phyloP scores from a whole-genome alignment of 2,113 vertebrate species.

The Gymnogyps californianus region DNA sequence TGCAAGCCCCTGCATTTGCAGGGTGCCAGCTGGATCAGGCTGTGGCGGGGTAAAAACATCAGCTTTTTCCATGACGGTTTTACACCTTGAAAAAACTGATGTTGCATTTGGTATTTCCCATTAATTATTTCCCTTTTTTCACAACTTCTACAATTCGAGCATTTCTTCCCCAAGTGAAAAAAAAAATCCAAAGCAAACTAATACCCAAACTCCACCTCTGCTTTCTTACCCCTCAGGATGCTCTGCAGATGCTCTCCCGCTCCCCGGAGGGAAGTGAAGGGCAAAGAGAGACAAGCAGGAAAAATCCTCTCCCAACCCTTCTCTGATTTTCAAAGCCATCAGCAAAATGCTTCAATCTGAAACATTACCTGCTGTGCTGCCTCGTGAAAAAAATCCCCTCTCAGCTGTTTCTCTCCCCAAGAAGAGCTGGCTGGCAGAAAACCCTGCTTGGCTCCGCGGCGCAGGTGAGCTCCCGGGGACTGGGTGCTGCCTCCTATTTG shows the following conservation, averaged over 20 bases:
- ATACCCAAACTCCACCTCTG: background rate
- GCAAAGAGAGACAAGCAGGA: background rate
- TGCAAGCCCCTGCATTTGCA: background rate
- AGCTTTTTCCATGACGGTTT: background rate
- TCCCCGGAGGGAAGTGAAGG: background rate
- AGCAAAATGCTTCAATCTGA: background rate
- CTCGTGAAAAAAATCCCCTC: background rate
- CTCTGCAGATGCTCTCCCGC: accelerated
- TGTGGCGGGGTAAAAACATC: background rate
- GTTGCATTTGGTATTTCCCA: background rate
- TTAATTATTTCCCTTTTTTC: background rate
- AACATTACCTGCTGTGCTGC: accelerated
- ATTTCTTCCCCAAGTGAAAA: background rate
- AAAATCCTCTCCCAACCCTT: background rate
- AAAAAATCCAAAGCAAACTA: background rate
- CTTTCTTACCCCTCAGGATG: background rate
- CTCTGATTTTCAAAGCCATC: background rate
- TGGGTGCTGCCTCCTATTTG: background rate
- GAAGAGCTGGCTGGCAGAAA: background rate
- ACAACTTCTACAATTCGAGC: background rate
- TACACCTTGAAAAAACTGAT: background rate
- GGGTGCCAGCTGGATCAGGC: background rate
- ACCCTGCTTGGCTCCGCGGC: accelerated
- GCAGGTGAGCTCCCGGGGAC: background rate
- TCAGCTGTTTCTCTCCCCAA: accelerated